Percentiles rank a stretch among this genome's conserved stretches.
These are phyloP conservation scores for Pandemis cinnamomeana DNA, from an alignment of 2,888 invertebrate genomes.

Conservation along the genomic window DNA sequence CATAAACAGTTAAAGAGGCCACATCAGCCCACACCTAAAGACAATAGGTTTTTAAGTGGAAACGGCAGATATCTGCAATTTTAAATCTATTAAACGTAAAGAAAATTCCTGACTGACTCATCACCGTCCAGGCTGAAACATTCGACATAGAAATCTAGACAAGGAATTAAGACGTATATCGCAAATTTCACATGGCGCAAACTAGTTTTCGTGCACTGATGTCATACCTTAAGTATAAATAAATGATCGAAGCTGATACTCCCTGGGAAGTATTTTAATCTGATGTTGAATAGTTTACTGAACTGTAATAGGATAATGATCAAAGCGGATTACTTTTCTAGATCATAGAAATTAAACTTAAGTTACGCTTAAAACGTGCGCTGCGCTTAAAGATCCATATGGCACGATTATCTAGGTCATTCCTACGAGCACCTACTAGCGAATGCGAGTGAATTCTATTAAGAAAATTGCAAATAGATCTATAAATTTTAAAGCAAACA, in stretches of 20 bases:
- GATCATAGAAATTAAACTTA: slow-evolving; percentile 12
- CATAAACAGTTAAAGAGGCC: slow-evolving; percentile 27
- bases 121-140: too few relatives aligned
- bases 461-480: neutral
- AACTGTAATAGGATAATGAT: neutral
- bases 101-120: too few relatives aligned
- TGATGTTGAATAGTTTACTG: neutral
- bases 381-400: slow-evolving; percentile 10
- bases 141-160: too few relatives aligned
- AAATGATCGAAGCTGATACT: neutral
- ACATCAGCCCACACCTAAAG: slow-evolving; percentile 26
- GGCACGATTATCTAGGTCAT: slow-evolving; percentile 24
- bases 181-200: too few relatives aligned
- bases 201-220: too few relatives aligned
- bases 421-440: neutral
- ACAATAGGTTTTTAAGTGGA: slow-evolving; percentile 23
- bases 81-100: too few relatives aligned
- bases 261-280: neutral
- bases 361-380: slow-evolving; percentile 22
- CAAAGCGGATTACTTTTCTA: neutral
- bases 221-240: too few relatives aligned
- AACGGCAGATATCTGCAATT: neutral
- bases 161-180: too few relatives aligned
- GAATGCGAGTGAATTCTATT: slow-evolving; percentile 2
- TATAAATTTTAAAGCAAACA: too few relatives aligned